A percentile compares a stretch with the other conserved stretches of the same genome.
phyloP scores from a whole-genome alignment of 2,113 vertebrate genomes.

The Cyprinus carpio region DNA sequence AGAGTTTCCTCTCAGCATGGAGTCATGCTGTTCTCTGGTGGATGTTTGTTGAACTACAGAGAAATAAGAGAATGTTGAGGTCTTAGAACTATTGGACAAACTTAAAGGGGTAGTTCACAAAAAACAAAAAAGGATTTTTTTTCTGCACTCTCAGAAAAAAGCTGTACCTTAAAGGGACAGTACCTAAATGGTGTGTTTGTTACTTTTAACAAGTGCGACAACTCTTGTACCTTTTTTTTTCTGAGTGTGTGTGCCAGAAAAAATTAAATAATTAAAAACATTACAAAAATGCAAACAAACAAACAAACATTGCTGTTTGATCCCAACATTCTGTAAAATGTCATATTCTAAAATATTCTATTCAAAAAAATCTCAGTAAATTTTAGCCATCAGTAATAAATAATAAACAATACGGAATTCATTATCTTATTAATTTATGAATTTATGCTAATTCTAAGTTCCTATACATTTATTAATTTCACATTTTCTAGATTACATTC shows the following conservation, averaged over 20 bases:
- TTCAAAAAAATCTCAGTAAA: neutral
- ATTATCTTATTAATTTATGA: neutral
- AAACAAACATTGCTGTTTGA: no score
- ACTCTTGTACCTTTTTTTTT: no score
- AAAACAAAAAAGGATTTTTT: no score
- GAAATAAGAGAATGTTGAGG: neutral
- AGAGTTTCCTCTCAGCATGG: slow-evolving; percentile 45
- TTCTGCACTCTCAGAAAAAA: no score
- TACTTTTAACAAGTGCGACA: no score
- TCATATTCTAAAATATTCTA: no score
- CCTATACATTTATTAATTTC: neutral
- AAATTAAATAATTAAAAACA: no score
- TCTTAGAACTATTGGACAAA: neutral
- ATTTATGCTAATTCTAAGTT: neutral
- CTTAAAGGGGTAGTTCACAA: neutral
- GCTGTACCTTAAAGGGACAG: no score
- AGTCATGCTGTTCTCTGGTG: slow-evolving; percentile 24
- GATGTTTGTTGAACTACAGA: slow-evolving; percentile 13
- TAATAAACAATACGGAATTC: neutral
- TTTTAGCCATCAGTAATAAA: neutral
- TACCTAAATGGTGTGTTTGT: no score
- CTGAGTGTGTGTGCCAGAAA: no score
- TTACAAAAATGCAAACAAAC: no score
- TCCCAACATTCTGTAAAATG: neutral
- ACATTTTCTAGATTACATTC: neutral